phyloP scores from a whole-genome alignment of 2,113 vertebrate species.

The Heliornis fulica region DNA sequence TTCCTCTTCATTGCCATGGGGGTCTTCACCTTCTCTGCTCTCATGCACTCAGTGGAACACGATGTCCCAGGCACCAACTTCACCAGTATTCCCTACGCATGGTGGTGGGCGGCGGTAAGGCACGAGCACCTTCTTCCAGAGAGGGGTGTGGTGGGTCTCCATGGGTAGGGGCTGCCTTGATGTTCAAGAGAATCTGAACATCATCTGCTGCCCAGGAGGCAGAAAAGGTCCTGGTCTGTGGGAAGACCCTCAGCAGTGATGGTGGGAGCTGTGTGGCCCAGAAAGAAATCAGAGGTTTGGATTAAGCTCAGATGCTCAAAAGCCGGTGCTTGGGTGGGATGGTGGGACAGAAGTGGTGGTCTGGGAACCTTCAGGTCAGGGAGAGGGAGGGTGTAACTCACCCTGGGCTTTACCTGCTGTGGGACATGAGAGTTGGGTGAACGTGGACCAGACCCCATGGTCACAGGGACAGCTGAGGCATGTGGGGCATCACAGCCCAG shows the following conservation, averaged over 20 bases:
- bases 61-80: constrained; percentile 85
- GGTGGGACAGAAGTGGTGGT: neutral
- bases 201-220: neutral
- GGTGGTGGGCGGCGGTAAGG: constrained; percentile 95
- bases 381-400: neutral
- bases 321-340: neutral
- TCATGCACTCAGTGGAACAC: constrained; percentile 89
- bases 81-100: constrained; percentile 88
- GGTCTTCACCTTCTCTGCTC: constrained; percentile 89
- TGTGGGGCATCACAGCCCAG: neutral
- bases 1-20: constrained; percentile 91
- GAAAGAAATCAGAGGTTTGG: neutral
- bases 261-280: neutral
- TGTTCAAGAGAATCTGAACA: neutral
- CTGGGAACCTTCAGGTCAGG: neutral
- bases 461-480: neutral
- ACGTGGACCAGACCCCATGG: neutral
- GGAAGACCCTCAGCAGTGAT: neutral
- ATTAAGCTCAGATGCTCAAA: neutral
- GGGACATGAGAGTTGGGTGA: neutral
- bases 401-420: neutral
- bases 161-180: neutral
- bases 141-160: fast-evolving
- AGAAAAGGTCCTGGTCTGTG: neutral
- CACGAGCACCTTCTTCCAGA: neutral